Evolutionary conservation across 2,888 invertebrate genomes (phyloP).

Genomic region (Mythimna lalbum): DNA sequence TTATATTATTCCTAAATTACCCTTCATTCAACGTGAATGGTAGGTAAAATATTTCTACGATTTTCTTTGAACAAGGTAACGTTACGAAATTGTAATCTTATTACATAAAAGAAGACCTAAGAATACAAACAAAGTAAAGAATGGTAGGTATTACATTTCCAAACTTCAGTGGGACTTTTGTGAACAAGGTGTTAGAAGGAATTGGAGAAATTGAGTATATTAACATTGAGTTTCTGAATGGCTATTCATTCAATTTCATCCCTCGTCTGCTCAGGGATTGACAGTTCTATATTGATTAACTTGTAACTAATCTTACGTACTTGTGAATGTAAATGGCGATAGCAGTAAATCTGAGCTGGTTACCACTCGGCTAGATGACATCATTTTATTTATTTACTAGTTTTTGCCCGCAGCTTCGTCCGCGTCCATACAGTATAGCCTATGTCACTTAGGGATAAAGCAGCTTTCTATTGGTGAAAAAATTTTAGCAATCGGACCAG

Average conservation of each 20-base stretch:
- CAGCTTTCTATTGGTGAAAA: too few relatives aligned
- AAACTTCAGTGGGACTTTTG: constrained; percentile 7
- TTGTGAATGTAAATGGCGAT: too few relatives aligned
- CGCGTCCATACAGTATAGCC: too few relatives aligned
- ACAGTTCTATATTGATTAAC: neutral
- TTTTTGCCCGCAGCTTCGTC: too few relatives aligned
- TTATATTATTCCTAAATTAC: constrained; percentile 12
- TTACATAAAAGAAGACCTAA: constrained; percentile 36
- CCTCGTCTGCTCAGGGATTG: neutral
- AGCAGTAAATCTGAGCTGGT: neutral
- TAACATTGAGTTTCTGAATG: constrained; percentile 1
- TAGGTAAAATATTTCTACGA: constrained; percentile 8
- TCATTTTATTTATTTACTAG: too few relatives aligned
- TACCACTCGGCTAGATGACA: too few relatives aligned
- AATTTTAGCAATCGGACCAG: too few relatives aligned
- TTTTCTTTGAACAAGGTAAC: constrained; percentile 23
- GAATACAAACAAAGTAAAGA: constrained; percentile 33
- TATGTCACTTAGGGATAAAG: too few relatives aligned
- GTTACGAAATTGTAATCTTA: constrained; percentile 31
- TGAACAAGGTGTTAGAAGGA: constrained; percentile 20
- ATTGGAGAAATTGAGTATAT: neutral
- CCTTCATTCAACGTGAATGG: constrained; percentile 9
- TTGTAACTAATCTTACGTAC: too few relatives aligned
- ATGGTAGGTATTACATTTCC: constrained; percentile 33
- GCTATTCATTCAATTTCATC: neutral